Base-by-base conservation (phyloP, 2,888 invertebrate genomes). In the Macroteleia sp. region DNA sequence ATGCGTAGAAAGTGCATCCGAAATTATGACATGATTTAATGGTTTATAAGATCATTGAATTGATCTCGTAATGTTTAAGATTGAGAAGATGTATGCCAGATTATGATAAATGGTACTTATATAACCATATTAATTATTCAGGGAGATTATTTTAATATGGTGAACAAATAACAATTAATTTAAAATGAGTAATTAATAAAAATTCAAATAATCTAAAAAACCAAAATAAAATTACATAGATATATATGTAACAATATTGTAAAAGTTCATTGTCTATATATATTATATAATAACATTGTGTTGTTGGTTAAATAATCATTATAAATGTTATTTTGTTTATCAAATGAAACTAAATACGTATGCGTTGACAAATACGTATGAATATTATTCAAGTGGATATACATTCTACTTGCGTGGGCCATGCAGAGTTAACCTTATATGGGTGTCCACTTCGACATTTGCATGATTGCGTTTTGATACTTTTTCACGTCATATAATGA, bases 391-490 rank as follows among this genome's bases (percentile, higher is more conserved):
- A 46, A 50, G 12, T 62, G 14, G 46, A 46, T 36, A 28, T 41
- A 17, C 25, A 32, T 46, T 62, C 22, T 39, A 41, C 44, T 9
- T 36, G 77, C 52, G 76, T 77, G 77, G 66, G 77, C 70, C 57
- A 17, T 5, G 3, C 17, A 16, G 12, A 41, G 57, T 71, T 41
- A 10, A 19, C 77, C 77, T 66, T 77, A 77, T 77, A 77, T 46
- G 77, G 70, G 8, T 30, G 12, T 46, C 74, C 69, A 66, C 76
- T 81, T 75, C 76, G 75, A 81, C 77, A 70, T 75, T 82, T 79
- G 67, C 64, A 62, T 73, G 71, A 83, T 80, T 81, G 80, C 80
- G 48, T 82, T 67, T 74, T 69, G 56, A 79, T 79, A 80, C 74
- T 71, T 73, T 81, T 71, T 73, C 34, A 9, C 25, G 12, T 54